phyloP scores from a whole-genome alignment of 2,113 vertebrate species.

The Cebidichthys violaceus region DNA sequence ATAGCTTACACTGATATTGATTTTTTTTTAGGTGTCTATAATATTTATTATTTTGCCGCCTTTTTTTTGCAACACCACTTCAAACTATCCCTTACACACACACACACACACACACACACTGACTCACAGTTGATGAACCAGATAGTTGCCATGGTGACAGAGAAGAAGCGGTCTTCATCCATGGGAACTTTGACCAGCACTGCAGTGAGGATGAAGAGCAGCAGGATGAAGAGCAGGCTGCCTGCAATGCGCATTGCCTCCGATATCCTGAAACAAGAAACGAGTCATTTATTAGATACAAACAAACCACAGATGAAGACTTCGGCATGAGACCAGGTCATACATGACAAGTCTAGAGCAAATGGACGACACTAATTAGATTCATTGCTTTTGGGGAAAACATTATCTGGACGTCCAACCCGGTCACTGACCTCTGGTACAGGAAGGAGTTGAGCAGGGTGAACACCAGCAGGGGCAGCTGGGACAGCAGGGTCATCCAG shows the following conservation, averaged over 20 bases:
- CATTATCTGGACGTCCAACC: no score
- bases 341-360: not conserved
- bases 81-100: no score
- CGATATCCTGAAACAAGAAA: slow-evolving; percentile 80
- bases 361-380: not conserved
- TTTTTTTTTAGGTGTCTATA: no score
- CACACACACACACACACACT: not conserved
- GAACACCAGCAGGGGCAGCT: slow-evolving; percentile 91
- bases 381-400: not conserved
- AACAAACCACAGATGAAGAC: not conserved
- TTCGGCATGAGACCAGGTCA: not conserved
- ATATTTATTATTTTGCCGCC: no score
- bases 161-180: slow-evolving; percentile 84
- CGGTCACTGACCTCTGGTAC: slow-evolving; percentile 85
- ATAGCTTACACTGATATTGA: not conserved
- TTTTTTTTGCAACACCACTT: not conserved
- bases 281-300: not conserved
- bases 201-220: slow-evolving; percentile 88
- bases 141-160: slow-evolving; percentile 89
- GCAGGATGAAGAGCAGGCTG: slow-evolving; percentile 86
- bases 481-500: slow-evolving; percentile 91
- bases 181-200: slow-evolving; percentile 86
- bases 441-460: slow-evolving; percentile 92
- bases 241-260: slow-evolving; percentile 86
- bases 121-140: slow-evolving; percentile 94